These are phyloP conservation scores for Caiman crocodilus DNA, from an alignment of 2,797 vertebrate genomes.

Conservation along the genomic window DNA sequence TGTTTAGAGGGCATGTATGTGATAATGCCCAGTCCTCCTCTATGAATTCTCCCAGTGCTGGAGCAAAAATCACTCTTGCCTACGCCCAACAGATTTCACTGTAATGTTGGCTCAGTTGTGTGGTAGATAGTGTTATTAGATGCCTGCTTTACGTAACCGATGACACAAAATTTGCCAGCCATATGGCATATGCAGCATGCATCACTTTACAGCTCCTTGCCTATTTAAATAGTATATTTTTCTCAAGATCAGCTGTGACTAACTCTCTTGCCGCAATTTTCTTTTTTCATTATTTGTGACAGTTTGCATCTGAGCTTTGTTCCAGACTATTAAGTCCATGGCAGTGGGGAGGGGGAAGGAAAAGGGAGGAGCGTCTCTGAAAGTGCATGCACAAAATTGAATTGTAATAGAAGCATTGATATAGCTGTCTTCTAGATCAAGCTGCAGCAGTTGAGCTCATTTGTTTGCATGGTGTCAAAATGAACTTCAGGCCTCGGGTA, in stretches of 20 bases:
- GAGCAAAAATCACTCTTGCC: fast-evolving
- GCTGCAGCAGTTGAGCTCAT: neutral
- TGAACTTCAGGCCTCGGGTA: neutral
- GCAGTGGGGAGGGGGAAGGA: neutral
- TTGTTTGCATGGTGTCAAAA: neutral
- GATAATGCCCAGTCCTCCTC: neutral
- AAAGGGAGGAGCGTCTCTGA: neutral
- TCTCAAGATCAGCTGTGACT: neutral
- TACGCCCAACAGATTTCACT: neutral
- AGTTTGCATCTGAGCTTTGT: neutral
- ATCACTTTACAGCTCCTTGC: neutral
- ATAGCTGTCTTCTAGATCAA: neutral
- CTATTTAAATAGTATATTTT: neutral
- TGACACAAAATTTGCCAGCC: neutral
- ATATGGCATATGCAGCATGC: neutral
- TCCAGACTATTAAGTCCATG: neutral
- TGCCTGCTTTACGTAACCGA: neutral
- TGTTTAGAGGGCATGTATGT: neutral
- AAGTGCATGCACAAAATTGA: neutral
- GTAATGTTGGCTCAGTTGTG: neutral
- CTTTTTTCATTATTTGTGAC: neutral
- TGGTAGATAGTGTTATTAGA: neutral
- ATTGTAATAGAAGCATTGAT: fast-evolving
- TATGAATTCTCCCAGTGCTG: neutral
- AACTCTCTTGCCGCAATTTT: neutral